phyloP scores from a whole-genome alignment of 2,888 invertebrate genomes.

The Drosophila melanocephala region DNA sequence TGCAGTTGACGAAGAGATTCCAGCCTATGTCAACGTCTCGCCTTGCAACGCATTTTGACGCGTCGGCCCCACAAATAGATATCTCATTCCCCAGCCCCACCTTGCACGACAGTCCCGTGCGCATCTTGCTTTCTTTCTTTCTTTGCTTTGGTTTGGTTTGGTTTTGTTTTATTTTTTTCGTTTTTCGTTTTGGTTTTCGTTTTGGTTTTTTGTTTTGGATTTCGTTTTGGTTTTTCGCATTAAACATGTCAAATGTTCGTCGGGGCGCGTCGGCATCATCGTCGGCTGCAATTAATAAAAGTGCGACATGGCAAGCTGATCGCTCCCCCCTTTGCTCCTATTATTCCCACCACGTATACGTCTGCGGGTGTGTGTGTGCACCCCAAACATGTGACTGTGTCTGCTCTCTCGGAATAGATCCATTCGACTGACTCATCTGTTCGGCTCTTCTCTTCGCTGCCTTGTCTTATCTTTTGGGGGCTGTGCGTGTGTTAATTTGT shows the following conservation, averaged over 20 bases:
- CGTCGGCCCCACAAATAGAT: conserved; percentile 62
- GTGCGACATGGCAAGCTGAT: conserved; percentile 78
- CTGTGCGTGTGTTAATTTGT: conserved; percentile 64
- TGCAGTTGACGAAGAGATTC: conserved; percentile 58
- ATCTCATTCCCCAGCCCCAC: conserved; percentile 23
- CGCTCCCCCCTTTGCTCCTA: conserved; percentile 20
- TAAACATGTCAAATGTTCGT: conserved; percentile 77
- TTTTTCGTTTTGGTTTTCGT: not conserved
- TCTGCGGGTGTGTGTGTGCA: not conserved
- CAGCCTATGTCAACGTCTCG: conserved; percentile 74
- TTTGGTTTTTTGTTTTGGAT: not conserved
- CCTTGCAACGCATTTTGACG: not conserved
- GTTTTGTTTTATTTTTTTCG: not conserved
- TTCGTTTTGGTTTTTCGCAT: conserved; percentile 65
- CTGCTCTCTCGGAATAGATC: conserved; percentile 52
- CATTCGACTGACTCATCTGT: conserved; percentile 24
- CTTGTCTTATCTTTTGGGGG: conserved; percentile 8
- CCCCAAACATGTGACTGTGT: conserved; percentile 27
- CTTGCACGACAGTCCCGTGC: not conserved
- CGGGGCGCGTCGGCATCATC: conserved; percentile 59
- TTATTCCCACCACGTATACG: not conserved
- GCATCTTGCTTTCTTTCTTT: not conserved
- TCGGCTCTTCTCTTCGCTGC: conserved; percentile 6
- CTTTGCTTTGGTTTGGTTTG: not conserved
- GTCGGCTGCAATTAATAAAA: conserved; percentile 83